Conservation (phyloP, 1,140 invertebrate species). For the Brachionus paranguensis region DNA sequence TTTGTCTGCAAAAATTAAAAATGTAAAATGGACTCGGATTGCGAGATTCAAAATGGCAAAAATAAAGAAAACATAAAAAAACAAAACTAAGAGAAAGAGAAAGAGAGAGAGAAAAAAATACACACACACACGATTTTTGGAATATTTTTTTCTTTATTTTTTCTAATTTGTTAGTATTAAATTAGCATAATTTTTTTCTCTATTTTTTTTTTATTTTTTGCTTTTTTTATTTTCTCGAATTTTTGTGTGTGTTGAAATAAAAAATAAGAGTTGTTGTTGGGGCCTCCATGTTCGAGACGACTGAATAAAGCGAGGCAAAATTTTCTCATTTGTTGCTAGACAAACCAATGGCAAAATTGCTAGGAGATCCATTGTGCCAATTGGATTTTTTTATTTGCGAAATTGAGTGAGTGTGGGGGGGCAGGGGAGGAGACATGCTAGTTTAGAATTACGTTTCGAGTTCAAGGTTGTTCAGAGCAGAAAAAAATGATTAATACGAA, state of each 20-base stretch:
- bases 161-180: neutral
- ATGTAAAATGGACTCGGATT: neutral
- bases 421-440: neutral
- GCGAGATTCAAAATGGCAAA: constrained; percentile 20
- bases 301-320: neutral
- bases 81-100: neutral
- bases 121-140: neutral
- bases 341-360: neutral
- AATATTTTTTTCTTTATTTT: neutral
- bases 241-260: neutral
- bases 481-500: neutral
- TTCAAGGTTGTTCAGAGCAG: neutral
- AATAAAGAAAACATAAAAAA: neutral
- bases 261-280: neutral
- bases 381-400: neutral
- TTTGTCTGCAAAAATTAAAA: neutral
- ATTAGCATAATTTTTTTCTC: neutral
- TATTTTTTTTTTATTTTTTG: neutral
- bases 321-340: neutral
- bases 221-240: neutral
- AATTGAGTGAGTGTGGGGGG: no score
- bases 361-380: neutral
- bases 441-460: neutral
- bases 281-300: neutral
- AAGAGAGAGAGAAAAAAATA: neutral